phyloP scores from a whole-genome alignment of 2,888 invertebrate genomes.

The Liopterus haemorrhoidalis region DNA sequence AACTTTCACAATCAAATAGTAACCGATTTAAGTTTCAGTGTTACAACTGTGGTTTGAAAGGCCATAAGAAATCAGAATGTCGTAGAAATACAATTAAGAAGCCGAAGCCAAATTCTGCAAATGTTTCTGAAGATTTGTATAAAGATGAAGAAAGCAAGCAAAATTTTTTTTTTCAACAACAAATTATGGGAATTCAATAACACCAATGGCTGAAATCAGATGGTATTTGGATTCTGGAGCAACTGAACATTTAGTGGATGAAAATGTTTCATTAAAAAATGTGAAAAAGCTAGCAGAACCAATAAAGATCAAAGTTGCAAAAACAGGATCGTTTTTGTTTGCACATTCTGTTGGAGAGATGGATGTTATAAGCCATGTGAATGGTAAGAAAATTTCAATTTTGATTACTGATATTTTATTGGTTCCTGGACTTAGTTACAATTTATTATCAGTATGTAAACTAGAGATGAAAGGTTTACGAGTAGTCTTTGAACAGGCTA shows the following conservation, averaged over 20 bases:
- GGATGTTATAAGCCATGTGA: neutral
- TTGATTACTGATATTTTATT: neutral
- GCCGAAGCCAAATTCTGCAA: no score
- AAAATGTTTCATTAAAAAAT: constrained; percentile 17
- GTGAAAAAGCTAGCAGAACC: constrained; percentile 27
- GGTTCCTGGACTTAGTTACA: constrained; percentile 5
- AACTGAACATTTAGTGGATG: constrained; percentile 29
- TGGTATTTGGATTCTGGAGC: constrained; percentile 34
- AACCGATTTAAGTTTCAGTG: neutral
- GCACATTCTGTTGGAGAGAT: neutral
- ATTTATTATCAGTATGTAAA: constrained; percentile 7
- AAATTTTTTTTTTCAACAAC: no score
- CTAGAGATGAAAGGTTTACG: constrained; percentile 1
- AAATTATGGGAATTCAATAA: no score
- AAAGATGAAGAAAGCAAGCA: no score
- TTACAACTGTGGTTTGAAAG: neutral
- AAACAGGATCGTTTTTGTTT: neutral
- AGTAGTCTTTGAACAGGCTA: neutral
- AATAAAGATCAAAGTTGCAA: constrained; percentile 37
- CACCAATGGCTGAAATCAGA: constrained; percentile 5
- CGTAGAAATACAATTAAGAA: neutral
- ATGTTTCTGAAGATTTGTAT: no score
- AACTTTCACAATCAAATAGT: neutral
- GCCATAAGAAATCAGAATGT: neutral
- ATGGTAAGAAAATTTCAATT: neutral